These are phyloP conservation scores for Mesocricetus auratus DNA, from an alignment of 2,113 vertebrate genomes.

Conservation along the genomic window DNA sequence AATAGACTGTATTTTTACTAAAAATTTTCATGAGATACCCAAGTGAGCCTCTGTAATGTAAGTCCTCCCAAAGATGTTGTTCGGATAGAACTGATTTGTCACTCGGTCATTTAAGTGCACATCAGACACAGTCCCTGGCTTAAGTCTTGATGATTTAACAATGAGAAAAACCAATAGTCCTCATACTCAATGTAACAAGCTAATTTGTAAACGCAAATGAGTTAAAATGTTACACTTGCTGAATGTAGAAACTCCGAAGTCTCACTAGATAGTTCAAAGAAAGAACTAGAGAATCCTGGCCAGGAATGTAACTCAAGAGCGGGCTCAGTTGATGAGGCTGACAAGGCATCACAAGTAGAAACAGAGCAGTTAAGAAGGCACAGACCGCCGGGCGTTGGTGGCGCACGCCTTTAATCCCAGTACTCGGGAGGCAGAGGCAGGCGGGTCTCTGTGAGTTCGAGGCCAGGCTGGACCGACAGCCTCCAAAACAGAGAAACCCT, in stretches of 20 bases:
- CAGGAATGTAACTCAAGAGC: slow-evolving; percentile 30
- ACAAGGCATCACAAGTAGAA: slow-evolving; percentile 38
- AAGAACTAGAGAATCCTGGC: slow-evolving; percentile 6
- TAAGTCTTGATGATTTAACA: background rate
- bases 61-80: background rate
- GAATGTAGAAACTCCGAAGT: background rate
- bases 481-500: too few species aligned
- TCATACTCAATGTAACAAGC: background rate
- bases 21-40: background rate
- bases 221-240: slow-evolving; percentile 23
- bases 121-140: slow-evolving; percentile 10
- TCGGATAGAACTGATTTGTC: slow-evolving; percentile 26
- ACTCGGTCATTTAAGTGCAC: background rate
- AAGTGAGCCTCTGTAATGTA: slow-evolving; percentile 4
- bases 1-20: background rate
- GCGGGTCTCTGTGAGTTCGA: too few species aligned
- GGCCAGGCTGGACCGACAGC: too few species aligned
- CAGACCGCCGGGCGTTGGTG: too few species aligned
- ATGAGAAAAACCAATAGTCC: background rate
- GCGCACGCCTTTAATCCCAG: too few species aligned
- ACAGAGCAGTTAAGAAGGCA: slow-evolving; percentile 14
- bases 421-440: too few species aligned
- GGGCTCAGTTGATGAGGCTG: background rate
- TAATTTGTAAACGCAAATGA: slow-evolving; percentile 20
- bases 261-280: slow-evolving; percentile 18